Evolutionary conservation across 2,888 invertebrate genomes (phyloP).

Genomic region (Sphinx pinastri): DNA sequence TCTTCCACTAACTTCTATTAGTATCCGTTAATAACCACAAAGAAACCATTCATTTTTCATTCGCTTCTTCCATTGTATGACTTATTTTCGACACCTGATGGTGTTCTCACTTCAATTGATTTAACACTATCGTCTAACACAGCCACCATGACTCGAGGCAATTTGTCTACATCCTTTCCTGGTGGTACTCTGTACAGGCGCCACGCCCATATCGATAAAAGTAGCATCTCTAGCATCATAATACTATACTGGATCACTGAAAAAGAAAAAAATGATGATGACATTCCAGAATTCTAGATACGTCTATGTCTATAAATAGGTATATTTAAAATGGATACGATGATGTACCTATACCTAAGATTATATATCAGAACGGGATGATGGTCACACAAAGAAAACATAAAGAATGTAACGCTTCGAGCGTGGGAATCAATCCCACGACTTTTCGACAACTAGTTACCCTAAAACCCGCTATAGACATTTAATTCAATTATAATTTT

Average conservation of each 20-base stretch:
- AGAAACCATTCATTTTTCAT: conserved; percentile 12
- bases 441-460: too few species aligned
- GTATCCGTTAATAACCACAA: conserved; percentile 9
- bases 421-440: too few species aligned
- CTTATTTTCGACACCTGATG: conserved; percentile 53
- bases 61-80: conserved; percentile 46
- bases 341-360: too few species aligned
- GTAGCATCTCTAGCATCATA: conserved; percentile 88
- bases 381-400: too few species aligned
- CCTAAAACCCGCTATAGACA: too few species aligned
- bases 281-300: not conserved
- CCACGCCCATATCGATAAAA: conserved; percentile 86
- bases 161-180: conserved; percentile 57
- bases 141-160: conserved; percentile 62
- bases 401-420: too few species aligned
- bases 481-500: too few species aligned
- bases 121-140: conserved; percentile 62
- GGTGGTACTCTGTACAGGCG: conserved; percentile 82
- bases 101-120: conserved; percentile 47
- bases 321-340: too few species aligned
- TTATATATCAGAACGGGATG: too few species aligned
- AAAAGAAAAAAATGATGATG: conserved; percentile 39
- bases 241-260: conserved; percentile 87
- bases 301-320: too few species aligned
- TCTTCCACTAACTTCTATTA: conserved; percentile 10